A percentile compares a stretch with the other conserved stretches of the same genome.
phyloP scores from a whole-genome alignment of 2,797 vertebrate species.

The Champsocephalus esox region DNA sequence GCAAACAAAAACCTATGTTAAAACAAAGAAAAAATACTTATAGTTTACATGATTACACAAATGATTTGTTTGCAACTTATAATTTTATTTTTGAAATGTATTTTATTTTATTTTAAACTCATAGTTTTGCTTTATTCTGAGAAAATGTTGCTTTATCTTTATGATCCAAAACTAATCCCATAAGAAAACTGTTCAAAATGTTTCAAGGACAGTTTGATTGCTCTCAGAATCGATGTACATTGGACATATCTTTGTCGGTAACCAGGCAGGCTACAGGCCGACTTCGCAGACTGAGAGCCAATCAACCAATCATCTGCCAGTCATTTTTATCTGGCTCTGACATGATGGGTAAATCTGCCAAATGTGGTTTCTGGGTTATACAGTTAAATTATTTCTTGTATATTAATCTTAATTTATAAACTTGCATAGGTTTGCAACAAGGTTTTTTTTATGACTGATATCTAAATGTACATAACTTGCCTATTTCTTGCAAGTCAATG shows the following conservation, averaged over 20 bases:
- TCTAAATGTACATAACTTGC: not conserved
- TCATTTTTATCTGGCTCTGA: not conserved
- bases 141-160: too few relatives aligned
- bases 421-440: not conserved
- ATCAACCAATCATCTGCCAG: slow-evolving; percentile 3
- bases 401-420: not conserved
- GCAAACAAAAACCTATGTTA: too few relatives aligned
- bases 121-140: too few relatives aligned
- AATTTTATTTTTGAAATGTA: too few relatives aligned
- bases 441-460: not conserved
- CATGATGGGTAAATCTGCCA: not conserved
- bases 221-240: not conserved
- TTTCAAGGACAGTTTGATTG: not conserved
- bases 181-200: not conserved
- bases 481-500: slow-evolving; percentile 3
- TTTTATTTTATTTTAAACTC: too few relatives aligned
- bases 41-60: too few relatives aligned
- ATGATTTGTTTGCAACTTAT: too few relatives aligned
- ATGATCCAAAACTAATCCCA: too few relatives aligned
- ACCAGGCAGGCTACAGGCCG: slow-evolving; percentile 8
- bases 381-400: not conserved
- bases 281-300: not conserved
- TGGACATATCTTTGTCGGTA: slow-evolving; percentile 10
- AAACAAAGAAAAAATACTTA: too few relatives aligned
- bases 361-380: not conserved